Conservation (phyloP, 2,888 invertebrate species). For the Tethea ocularis region DNA sequence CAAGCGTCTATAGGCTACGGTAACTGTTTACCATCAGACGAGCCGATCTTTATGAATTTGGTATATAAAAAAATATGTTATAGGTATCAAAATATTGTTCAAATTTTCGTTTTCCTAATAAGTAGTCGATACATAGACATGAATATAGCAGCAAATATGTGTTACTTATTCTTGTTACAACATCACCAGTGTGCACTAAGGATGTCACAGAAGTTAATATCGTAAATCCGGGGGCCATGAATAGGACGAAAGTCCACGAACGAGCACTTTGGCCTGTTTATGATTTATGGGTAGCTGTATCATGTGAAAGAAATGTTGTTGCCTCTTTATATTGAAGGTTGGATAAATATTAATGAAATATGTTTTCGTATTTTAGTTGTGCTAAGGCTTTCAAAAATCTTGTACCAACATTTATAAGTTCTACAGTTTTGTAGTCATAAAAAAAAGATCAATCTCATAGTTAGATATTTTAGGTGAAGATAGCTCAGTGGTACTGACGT, state of each 20-base stretch:
- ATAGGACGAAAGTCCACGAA: neutral
- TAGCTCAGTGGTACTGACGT: no score
- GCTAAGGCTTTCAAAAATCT: neutral
- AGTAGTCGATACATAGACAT: no score
- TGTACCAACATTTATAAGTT: no score
- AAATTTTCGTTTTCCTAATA: no score
- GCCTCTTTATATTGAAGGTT: neutral
- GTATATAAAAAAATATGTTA: no score
- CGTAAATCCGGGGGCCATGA: constrained; percentile 2
- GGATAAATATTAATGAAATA: neutral
- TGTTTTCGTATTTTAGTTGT: neutral
- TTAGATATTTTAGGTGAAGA: no score
- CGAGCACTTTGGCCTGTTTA: neutral
- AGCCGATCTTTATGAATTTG: no score
- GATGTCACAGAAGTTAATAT: constrained; percentile 1
- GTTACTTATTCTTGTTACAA: neutral
- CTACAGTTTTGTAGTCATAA: no score
- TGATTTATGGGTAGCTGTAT: constrained; percentile 4
- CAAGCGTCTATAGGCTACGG: no score
- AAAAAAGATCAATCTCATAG: no score
- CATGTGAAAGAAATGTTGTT: constrained; percentile 3
- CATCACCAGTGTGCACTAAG: neutral
- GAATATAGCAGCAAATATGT: neutral
- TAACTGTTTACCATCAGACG: no score
- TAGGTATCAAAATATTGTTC: no score